These are phyloP conservation scores for Pachydiplax longipennis DNA, from an alignment of 2,888 invertebrate species.

Conservation along the genomic window DNA sequence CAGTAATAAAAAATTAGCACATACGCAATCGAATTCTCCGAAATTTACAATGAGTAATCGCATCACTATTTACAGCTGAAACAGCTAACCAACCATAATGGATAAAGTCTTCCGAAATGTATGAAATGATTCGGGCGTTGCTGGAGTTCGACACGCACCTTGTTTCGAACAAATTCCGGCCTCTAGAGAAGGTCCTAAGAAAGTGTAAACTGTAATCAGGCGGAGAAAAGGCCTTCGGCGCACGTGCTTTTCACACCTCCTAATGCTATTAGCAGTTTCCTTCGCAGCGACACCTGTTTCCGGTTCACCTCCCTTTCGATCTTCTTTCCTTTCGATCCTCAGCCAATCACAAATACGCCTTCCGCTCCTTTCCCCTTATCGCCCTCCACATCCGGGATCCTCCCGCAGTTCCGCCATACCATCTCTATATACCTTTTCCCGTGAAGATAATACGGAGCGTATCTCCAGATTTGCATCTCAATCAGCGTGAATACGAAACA, in stretches of 20 bases:
- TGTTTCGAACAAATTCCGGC: too few species aligned
- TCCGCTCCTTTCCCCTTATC: background rate
- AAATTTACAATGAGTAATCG: too few species aligned
- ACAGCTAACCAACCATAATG: too few species aligned
- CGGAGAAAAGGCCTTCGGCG: background rate
- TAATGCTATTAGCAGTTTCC: background rate
- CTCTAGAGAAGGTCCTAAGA: background rate
- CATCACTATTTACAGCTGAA: too few species aligned
- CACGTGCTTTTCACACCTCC: background rate
- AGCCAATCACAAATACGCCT: conserved; percentile 7
- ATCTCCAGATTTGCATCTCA: background rate
- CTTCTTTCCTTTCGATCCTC: background rate
- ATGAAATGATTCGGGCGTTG: too few species aligned
- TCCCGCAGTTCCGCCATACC: background rate
- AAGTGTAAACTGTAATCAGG: background rate
- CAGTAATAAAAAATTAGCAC: too few species aligned
- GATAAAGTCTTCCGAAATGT: too few species aligned
- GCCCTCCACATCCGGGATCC: background rate
- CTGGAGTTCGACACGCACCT: too few species aligned
- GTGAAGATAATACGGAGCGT: background rate
- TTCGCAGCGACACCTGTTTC: background rate
- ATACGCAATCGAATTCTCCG: too few species aligned
- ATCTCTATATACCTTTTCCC: background rate
- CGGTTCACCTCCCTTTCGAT: background rate
- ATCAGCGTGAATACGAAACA: background rate